Percentiles rank a stretch among this genome's conserved stretches.
These are phyloP conservation scores for Tenthredo distinguenda DNA, from an alignment of 2,888 invertebrate species.

Conservation along the genomic window DNA sequence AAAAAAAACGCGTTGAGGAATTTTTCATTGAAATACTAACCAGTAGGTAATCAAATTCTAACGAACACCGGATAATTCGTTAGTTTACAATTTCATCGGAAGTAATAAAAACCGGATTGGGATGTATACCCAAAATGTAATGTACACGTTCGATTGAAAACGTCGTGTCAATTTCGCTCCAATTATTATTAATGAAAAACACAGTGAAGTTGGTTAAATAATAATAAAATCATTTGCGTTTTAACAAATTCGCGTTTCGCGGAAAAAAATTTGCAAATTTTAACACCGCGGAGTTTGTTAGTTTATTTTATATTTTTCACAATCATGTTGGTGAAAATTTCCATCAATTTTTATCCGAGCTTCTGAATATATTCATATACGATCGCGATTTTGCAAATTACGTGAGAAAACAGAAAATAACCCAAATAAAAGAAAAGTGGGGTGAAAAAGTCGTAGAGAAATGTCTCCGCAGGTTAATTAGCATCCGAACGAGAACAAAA, in stretches of 20 bases:
- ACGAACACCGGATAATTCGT: neutral
- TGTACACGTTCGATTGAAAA: neutral
- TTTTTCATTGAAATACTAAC: neutral
- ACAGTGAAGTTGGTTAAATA: neutral
- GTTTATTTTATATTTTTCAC: neutral
- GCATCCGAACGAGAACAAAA: neutral
- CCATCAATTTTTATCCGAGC: neutral
- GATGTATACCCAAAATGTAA: neutral
- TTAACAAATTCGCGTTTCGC: neutral
- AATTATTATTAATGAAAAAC: slow-evolving; percentile 3
- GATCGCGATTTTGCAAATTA: neutral
- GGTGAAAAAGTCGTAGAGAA: neutral
- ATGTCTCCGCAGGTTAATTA: neutral
- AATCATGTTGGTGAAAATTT: neutral
- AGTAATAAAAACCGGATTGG: neutral
- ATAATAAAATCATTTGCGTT: neutral
- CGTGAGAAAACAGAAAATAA: neutral
- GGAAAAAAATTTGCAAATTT: neutral
- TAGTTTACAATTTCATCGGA: neutral
- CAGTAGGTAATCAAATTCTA: neutral
- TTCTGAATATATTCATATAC: neutral
- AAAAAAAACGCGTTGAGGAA: neutral
- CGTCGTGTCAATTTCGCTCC: neutral
- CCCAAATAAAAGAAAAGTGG: neutral
- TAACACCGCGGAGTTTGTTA: no score